Evolutionary conservation across 2,888 invertebrate genomes (phyloP), one percentile per base, ranked within the genome.

Genomic region (Apamea anceps): DNA sequence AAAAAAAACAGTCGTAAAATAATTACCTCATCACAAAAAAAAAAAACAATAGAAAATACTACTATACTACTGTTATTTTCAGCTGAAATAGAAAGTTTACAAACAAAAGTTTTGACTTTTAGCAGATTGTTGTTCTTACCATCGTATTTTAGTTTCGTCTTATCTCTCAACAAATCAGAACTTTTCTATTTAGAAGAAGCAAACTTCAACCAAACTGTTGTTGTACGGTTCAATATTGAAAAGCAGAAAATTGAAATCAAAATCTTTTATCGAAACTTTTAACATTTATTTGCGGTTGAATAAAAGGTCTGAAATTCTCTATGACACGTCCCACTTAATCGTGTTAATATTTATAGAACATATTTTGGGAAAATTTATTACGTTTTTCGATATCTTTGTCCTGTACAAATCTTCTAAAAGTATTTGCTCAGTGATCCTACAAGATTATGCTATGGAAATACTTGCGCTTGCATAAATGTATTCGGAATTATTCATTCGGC

Each of bases 401-500:
- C 72, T 65, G 68, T 81, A 84, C 76, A 87, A 88, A 90, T 85
- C 88, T 84, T 86, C 75, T 79, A 60, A 87, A 89, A 89, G 89
- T 90, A 89, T 90, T 89, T 85, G 85, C 77, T 82, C 84, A 82
- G 85, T 85, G 85, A 86, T 87, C 87, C 77, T 85, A 83, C 63
- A 82, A 89, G 85, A 89, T 90, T 90, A 90, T 87, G 85, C 79
- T 80, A 91, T 88, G 90, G 88, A 89, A 91, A 91, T 90, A 89
- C 89, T 88, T 88, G 86, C 85, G 87, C 87, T 90, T 91, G 91
- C 90, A 90, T 91, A 92, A 92, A 93, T 92, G 90, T 93, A 93
- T 92, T 91, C 87, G 86, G 92, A 94, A 94, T 94, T 93, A 94
- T 95, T 94, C 92, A 94, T 94, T 92, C 89, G 89, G 87, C 90